Evolutionary conservation across 2,113 vertebrate species (phyloP).

Genomic region (Hystrix brachyura): DNA sequence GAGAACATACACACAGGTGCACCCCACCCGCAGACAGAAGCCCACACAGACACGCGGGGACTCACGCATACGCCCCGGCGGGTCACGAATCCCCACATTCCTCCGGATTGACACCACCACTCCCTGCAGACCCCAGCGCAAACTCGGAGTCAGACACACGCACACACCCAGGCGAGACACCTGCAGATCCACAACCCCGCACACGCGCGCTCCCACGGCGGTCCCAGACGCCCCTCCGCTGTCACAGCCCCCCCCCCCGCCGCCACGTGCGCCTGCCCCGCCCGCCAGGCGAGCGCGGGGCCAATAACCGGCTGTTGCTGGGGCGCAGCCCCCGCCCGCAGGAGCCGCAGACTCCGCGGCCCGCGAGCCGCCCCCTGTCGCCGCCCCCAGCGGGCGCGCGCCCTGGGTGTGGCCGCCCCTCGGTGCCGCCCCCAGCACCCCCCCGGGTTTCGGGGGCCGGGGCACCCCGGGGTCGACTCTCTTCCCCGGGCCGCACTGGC

Average conservation of each 20-base stretch:
- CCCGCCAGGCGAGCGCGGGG: conserved; percentile 79
- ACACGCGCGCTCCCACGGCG: conserved; percentile 78
- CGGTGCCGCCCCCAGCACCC: conserved; percentile 17
- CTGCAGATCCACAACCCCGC: conserved; percentile 81
- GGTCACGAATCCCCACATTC: conserved; percentile 65
- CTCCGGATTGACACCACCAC: conserved; percentile 45
- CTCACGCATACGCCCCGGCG: conserved; percentile 52
- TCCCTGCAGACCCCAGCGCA: conserved; percentile 60
- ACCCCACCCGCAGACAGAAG: conserved; percentile 20
- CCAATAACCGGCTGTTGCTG: conserved; percentile 85
- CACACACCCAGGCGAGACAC: conserved; percentile 83
- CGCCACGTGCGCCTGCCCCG: conserved; percentile 83
- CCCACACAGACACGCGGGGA: not conserved
- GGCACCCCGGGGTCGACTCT: conserved; percentile 58
- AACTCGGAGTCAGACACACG: conserved; percentile 80
- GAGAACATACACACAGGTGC: conserved; percentile 38
- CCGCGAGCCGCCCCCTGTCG: conserved; percentile 76
- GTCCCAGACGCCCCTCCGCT: conserved; percentile 77
- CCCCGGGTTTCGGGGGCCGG: conserved; percentile 44
- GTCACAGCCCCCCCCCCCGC: conserved; percentile 73
- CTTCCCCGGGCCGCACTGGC: conserved; percentile 71
- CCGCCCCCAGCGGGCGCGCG: conserved; percentile 82
- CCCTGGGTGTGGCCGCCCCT: conserved; percentile 79
- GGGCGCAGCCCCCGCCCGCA: conserved; percentile 84
- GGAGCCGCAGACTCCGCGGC: conserved; percentile 78